A percentile compares a stretch with the other conserved stretches of the same genome.
These are phyloP conservation scores for Neelides sp. DNA, from an alignment of 1,140 invertebrate species.

Conservation along the genomic window DNA sequence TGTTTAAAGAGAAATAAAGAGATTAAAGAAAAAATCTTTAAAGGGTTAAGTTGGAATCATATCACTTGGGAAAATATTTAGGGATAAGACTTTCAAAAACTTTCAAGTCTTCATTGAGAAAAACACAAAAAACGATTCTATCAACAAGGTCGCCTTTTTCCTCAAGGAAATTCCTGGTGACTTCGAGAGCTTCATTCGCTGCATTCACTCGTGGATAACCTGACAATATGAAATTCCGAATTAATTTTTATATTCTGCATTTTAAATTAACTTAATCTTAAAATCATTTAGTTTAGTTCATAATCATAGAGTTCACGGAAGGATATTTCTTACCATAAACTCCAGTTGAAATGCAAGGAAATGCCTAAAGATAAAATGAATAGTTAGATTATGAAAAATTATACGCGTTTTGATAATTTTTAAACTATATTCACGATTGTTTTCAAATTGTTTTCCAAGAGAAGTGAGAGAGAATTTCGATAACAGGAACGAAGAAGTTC, in stretches of 20 bases:
- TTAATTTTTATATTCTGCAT: background rate
- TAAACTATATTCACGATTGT: conserved; percentile 35
- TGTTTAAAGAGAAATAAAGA: no score
- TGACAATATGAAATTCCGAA: conserved; percentile 30
- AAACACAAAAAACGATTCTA: conserved; percentile 68
- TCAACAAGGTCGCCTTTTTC: conserved; percentile 50
- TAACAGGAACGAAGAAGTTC: conserved; percentile 35
- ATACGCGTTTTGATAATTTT: conserved; percentile 36
- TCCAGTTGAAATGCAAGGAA: conserved; percentile 45
- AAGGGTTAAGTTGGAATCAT: no score
- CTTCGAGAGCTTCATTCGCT: conserved; percentile 54
- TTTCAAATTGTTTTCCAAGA: conserved; percentile 36
- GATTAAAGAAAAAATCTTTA: no score
- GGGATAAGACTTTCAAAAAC: no score
- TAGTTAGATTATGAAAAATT: conserved; percentile 31
- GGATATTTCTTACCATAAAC: conserved; percentile 35
- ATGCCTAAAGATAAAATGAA: conserved; percentile 35
- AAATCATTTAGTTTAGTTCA: background rate
- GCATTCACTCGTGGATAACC: conserved; percentile 64
- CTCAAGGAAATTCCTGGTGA: conserved; percentile 54
- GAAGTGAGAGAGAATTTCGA: conserved; percentile 33
- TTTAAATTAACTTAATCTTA: background rate
- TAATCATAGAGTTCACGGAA: background rate
- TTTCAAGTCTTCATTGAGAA: conserved; percentile 54
- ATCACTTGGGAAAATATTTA: no score